These are phyloP conservation scores for Lithobates sylvaticus DNA, from an alignment of 2,797 vertebrate genomes.

Conservation along the genomic window DNA sequence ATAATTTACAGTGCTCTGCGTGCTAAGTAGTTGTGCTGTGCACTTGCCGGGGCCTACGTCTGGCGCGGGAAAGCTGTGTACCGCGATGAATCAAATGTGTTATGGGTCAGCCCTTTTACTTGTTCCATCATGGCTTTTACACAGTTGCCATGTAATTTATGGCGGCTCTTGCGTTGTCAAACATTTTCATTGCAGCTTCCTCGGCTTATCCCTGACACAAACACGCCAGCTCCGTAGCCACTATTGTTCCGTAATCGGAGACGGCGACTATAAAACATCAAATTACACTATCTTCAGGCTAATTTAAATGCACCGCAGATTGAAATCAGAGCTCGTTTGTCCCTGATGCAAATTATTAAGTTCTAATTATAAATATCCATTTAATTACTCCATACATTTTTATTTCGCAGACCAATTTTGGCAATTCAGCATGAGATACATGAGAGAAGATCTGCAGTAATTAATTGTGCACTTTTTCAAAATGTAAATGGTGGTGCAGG, in stretches of 20 bases:
- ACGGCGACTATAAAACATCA: slow-evolving; percentile 79
- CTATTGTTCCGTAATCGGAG: slow-evolving; percentile 81
- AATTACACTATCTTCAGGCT: slow-evolving; percentile 78
- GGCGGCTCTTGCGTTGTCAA: slow-evolving; percentile 80
- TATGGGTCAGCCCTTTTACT: slow-evolving; percentile 82
- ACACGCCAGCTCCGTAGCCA: slow-evolving; percentile 70
- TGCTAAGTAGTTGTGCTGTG: slow-evolving; percentile 73
- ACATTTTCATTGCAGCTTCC: slow-evolving; percentile 78
- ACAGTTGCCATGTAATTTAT: slow-evolving; percentile 83
- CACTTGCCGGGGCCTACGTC: slow-evolving; percentile 61
- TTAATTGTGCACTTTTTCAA: slow-evolving; percentile 76
- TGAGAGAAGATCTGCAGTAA: slow-evolving; percentile 75
- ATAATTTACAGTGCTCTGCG: slow-evolving; percentile 76
- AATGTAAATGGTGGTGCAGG: slow-evolving; percentile 69
- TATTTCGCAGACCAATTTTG: slow-evolving; percentile 77
- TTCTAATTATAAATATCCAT: slow-evolving; percentile 86
- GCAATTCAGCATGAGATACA: slow-evolving; percentile 74
- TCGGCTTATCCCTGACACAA: slow-evolving; percentile 73
- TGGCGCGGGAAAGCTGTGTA: slow-evolving; percentile 65
- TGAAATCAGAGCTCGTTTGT: slow-evolving; percentile 84
- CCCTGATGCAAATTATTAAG: slow-evolving; percentile 85
- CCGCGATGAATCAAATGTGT: slow-evolving; percentile 72
- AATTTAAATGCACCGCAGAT: slow-evolving; percentile 80
- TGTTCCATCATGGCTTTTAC: slow-evolving; percentile 83
- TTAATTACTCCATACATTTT: slow-evolving; percentile 83